These are phyloP conservation scores for Morus bassanus DNA, from an alignment of 2,797 vertebrate genomes.

Conservation along the genomic window DNA sequence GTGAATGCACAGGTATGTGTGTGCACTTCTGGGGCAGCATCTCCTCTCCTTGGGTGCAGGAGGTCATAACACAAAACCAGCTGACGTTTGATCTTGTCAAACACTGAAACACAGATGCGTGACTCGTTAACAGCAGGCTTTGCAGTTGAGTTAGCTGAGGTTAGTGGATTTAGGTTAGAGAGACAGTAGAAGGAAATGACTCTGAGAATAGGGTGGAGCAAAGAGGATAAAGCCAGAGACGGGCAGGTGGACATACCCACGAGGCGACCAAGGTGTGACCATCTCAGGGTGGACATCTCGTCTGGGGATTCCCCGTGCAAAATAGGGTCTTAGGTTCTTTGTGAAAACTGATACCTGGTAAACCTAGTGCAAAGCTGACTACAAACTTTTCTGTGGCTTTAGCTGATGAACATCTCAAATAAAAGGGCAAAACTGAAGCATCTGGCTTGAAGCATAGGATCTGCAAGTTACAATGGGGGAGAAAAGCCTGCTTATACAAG, in stretches of 20 bases:
- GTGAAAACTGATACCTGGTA: not conserved
- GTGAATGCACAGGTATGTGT: not conserved
- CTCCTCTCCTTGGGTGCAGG: not conserved
- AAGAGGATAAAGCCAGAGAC: not conserved
- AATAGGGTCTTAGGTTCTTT: not conserved
- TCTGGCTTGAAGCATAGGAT: not conserved
- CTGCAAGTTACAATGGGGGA: no score
- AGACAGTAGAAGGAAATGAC: not conserved
- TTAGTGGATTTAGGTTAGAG: not conserved
- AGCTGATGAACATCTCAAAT: not conserved
- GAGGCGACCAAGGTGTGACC: not conserved
- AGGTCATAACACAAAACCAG: not conserved
- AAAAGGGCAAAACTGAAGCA: not conserved
- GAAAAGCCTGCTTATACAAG: not conserved
- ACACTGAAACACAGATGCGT: fast-evolving
- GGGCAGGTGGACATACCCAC: fast-evolving
- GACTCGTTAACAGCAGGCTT: not conserved
- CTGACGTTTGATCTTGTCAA: fast-evolving
- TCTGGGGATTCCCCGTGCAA: not conserved
- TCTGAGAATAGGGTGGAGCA: not conserved
- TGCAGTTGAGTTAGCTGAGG: not conserved
- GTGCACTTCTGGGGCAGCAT: fast-evolving
- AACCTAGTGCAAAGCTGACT: not conserved
- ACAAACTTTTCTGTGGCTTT: not conserved
- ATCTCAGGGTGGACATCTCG: fast-evolving